phyloP scores from a whole-genome alignment of 1,140 invertebrate genomes.

The Pristionchus pacificus region DNA sequence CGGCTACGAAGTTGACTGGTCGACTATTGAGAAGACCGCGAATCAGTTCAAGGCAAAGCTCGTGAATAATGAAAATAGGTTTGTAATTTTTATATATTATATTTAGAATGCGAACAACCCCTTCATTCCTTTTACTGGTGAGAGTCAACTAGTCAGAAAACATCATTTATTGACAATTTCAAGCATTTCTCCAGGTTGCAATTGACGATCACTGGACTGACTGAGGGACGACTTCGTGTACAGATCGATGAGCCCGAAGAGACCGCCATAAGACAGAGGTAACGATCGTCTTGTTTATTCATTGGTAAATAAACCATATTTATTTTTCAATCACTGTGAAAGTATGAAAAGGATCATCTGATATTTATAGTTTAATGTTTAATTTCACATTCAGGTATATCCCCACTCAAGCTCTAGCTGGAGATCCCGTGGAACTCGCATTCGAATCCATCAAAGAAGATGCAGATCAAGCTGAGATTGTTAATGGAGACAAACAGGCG shows the following conservation, averaged over 20 bases:
- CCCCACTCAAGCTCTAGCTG: constrained; percentile 45
- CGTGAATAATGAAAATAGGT: background rate
- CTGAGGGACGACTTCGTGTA: constrained; percentile 29
- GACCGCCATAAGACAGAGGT: background rate
- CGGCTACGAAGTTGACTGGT: background rate
- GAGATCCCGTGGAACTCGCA: constrained; percentile 38
- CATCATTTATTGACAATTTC: background rate
- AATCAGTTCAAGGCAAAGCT: background rate
- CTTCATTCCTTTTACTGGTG: too few species aligned
- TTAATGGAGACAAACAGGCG: constrained; percentile 6
- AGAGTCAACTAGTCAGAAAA: too few species aligned
- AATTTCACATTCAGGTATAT: constrained; percentile 30
- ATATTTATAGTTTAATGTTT: background rate
- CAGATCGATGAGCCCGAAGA: constrained; percentile 47
- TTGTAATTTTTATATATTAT: background rate
- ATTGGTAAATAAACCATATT: background rate
- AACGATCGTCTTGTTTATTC: background rate
- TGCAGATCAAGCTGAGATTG: constrained; percentile 1
- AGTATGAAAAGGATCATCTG: background rate
- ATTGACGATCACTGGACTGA: background rate
- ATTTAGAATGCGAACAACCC: too few species aligned
- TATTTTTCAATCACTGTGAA: background rate
- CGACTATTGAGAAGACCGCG: background rate
- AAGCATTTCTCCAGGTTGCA: background rate
- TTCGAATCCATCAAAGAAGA: constrained; percentile 15